Percentiles rank a stretch among this genome's conserved stretches.
Evolutionary conservation across 2,797 vertebrate species (phyloP).

Genomic region (Acipenser transmontanus): DNA sequence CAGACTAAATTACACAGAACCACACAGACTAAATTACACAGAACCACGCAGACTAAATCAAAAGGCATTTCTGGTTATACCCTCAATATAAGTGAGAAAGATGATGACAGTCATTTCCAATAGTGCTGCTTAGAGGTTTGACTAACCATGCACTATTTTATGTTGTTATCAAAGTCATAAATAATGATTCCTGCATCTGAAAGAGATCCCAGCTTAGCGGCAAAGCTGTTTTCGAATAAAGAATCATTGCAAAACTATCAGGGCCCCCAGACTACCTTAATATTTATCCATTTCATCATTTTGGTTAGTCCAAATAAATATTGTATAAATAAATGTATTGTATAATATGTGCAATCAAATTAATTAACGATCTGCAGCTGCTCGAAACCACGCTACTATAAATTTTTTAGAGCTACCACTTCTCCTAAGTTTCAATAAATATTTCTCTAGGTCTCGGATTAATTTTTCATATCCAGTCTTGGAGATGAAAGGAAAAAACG

Average conservation of each 20-base stretch:
- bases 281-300: constrained; percentile 39
- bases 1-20: no score
- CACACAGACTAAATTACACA: no score
- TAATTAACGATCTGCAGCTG: constrained; percentile 94
- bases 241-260: not conserved
- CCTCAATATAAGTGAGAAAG: no score
- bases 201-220: not conserved
- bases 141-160: not conserved
- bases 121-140: not conserved
- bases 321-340: constrained; percentile 64
- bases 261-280: constrained; percentile 13
- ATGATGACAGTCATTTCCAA: no score
- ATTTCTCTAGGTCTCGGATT: constrained; percentile 75
- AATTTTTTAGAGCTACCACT: constrained; percentile 70
- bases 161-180: not conserved
- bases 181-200: constrained; percentile 14
- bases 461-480: constrained; percentile 70
- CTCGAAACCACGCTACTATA: constrained; percentile 74
- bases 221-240: no score
- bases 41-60: no score
- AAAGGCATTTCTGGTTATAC: no score
- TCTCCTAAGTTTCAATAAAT: constrained; percentile 75
- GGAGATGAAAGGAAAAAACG: constrained; percentile 51
- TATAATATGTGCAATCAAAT: constrained; percentile 82
- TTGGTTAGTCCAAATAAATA: constrained; percentile 52